Evolutionary conservation across 2,797 vertebrate species (phyloP).

Genomic region (Pantherophis vulpinus): DNA sequence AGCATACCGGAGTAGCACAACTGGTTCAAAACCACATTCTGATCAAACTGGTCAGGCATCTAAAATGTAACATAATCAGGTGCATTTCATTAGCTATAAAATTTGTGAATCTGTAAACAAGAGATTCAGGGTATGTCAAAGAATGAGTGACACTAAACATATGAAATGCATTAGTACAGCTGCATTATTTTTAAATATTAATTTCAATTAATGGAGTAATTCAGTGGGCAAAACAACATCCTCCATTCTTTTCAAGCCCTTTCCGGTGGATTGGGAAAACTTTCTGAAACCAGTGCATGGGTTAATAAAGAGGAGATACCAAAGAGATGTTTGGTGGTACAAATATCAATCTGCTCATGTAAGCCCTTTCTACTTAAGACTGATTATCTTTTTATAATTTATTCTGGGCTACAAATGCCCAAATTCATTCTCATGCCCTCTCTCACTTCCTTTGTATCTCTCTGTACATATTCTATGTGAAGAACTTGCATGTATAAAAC

Average conservation of each 20-base stretch:
- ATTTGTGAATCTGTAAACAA: background rate
- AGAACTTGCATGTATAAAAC: background rate
- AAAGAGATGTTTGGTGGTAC: background rate
- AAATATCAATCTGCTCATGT: background rate
- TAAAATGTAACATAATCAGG: conserved; percentile 39
- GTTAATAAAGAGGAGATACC: background rate
- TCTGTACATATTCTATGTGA: background rate
- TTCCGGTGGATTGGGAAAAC: background rate
- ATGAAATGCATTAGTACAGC: background rate
- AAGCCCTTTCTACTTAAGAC: background rate
- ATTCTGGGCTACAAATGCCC: background rate
- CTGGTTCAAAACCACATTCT: conserved; percentile 92
- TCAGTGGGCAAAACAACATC: background rate
- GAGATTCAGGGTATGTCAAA: conserved; percentile 12
- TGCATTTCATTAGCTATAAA: conserved; percentile 15
- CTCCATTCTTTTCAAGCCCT: background rate
- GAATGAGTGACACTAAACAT: background rate
- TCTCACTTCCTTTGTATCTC: background rate
- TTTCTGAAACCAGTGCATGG: background rate
- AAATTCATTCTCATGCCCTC: background rate
- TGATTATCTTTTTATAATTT: background rate
- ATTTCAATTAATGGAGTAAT: background rate
- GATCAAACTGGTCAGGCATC: conserved; percentile 96
- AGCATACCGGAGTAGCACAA: conserved; percentile 95
- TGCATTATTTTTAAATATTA: background rate